Evolutionary conservation across 2,797 vertebrate genomes (phyloP).

Genomic region (Otus scops): DNA sequence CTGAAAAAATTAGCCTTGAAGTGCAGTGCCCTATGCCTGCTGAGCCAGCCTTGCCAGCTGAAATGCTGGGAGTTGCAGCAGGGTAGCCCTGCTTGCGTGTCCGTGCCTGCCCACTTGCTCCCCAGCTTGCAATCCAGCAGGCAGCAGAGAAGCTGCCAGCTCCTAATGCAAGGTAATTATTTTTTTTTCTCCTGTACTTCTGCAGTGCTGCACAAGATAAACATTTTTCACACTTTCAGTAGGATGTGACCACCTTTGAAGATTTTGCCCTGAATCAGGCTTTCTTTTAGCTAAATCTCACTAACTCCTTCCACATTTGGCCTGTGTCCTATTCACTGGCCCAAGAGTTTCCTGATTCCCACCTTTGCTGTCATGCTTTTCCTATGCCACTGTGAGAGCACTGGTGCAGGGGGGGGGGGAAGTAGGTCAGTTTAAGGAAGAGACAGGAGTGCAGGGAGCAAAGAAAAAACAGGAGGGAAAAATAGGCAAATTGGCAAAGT

Average conservation of each 20-base stretch:
- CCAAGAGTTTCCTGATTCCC: neutral
- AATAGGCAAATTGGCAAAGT: neutral
- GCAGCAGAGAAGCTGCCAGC: neutral
- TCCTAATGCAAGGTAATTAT: neutral
- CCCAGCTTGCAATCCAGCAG: neutral
- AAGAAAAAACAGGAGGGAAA: neutral
- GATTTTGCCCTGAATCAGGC: neutral
- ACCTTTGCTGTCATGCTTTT: neutral
- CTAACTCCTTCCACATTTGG: neutral
- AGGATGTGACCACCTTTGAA: neutral
- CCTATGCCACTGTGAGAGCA: neutral
- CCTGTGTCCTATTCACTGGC: neutral
- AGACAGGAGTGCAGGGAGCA: neutral
- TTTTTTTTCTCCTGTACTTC: neutral
- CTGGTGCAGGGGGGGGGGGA: neutral
- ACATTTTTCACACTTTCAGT: neutral
- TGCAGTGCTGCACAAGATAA: neutral
- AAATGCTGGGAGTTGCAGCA: neutral
- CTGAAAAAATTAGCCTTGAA: neutral
- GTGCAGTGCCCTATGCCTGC: neutral
- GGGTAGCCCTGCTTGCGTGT: fast-evolving
- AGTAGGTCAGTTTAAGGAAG: neutral
- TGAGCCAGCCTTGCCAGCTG: neutral
- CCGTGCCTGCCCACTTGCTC: neutral
- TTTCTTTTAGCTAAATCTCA: neutral